Conservation (phyloP, 2,888 invertebrate species). For the Pristionchus exspectatus region DNA sequence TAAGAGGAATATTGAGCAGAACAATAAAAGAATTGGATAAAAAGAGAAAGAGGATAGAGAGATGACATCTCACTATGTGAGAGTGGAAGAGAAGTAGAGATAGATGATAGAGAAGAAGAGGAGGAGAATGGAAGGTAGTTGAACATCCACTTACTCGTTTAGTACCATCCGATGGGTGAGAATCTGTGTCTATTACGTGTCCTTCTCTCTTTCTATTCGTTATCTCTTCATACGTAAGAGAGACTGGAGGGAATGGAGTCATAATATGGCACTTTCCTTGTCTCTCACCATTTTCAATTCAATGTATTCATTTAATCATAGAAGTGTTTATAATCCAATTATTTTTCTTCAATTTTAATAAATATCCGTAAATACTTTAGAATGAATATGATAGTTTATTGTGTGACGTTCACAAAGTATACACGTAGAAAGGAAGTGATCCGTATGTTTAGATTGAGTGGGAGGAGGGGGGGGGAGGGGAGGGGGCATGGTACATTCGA, state of each 20-base stretch:
- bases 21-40: neutral
- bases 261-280: too few species aligned
- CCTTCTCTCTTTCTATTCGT: neutral
- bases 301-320: too few species aligned
- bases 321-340: too few species aligned
- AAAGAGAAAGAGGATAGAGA: constrained; percentile 10
- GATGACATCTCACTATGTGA: neutral
- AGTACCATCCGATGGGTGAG: neutral
- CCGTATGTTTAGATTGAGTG: neutral
- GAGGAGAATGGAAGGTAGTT: neutral
- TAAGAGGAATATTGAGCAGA: neutral
- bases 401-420: neutral
- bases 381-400: neutral
- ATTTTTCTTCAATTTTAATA: too few species aligned
- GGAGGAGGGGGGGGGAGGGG: neutral
- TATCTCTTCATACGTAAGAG: neutral
- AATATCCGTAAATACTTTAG: neutral
- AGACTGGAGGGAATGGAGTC: neutral
- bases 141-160: neutral
- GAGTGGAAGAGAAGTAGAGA: constrained; percentile 9
- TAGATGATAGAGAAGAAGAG: constrained; percentile 22
- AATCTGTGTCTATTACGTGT: neutral
- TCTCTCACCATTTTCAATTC: too few species aligned
- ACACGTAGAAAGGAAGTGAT: neutral
- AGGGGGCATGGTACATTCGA: neutral